Evolutionary conservation across 2,888 invertebrate species (phyloP), one percentile per base, ranked within the genome.

Genomic region (Dicyrtomina minuta): DNA sequence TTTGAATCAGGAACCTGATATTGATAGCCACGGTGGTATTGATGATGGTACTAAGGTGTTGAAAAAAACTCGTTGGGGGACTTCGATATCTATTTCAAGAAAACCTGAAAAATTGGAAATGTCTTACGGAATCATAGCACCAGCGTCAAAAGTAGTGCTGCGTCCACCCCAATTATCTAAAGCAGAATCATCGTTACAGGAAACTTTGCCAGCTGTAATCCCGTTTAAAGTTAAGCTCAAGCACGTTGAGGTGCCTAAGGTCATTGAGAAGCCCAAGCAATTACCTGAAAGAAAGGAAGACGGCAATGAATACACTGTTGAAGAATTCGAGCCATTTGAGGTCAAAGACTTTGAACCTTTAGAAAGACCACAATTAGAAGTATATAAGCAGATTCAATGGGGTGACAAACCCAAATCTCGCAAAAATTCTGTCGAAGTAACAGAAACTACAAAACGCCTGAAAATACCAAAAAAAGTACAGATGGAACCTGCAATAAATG

Each of bases 391-490:
- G 27, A 51, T 56, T 5, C 65, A 67, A 8, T 70, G 70, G 70
- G 55, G 24, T 8, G 69, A 64, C 13, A 62, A 55, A 26, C 56
- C 33, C 8, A 33, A 33, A 33, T 33, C 33, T 33, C 33, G 33
- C 8, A 8, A 33, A 33, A 33, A 33, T 5, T 33, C 55, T 15
- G 33, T 33, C 4, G 33, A 33, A 8, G 8, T 5, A 8, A 3
- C 33, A 33, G 33, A 3, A 33, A 1, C 79, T 79, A 72, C 79
- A 77, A 66, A 66, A 74, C 66, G 83, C 84, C 58, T 80, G 73
- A 26, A 78, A 13, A 10, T 10, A 13, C 26, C 6, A 3, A 58
- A 46, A 20, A 12, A 6, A 2, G n/a, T 22, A 10, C 24, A 10
- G 3, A 15, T 24, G 24, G 66, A 41, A 10, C 17, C 33, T 5